These are phyloP conservation scores for Amblyjoppa fuscipennis DNA, from an alignment of 2,888 invertebrate species.

Conservation along the genomic window DNA sequence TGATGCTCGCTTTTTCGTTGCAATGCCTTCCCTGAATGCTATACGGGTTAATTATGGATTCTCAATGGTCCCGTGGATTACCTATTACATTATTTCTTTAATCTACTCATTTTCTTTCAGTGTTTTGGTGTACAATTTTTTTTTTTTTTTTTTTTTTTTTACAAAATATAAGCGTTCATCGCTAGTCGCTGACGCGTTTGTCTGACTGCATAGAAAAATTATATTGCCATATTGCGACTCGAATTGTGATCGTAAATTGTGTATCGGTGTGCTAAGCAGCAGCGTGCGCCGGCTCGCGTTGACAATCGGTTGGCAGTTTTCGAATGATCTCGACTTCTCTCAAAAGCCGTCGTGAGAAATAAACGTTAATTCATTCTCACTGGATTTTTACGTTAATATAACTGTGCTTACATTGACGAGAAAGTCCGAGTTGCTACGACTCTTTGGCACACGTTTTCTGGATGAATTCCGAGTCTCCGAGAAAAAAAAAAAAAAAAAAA, in stretches of 20 bases:
- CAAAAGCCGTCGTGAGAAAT: not conserved
- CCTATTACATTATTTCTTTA: constrained; percentile 12
- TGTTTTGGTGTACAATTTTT: constrained; percentile 23
- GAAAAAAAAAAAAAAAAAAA: not conserved
- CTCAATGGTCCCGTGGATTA: constrained; percentile 5
- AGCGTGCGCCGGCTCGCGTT: not conserved
- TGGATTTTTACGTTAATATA: not conserved
- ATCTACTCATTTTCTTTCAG: not conserved
- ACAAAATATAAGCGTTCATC: constrained; percentile 59
- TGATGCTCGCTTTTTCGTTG: constrained; percentile 46
- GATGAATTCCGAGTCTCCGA: not conserved
- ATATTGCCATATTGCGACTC: not conserved
- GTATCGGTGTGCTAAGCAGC: not conserved
- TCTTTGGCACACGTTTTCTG: constrained; percentile 52
- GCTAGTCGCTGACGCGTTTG: constrained; percentile 29
- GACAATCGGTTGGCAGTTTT: constrained; percentile 7
- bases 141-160: constrained; percentile 5
- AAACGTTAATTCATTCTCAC: not conserved
- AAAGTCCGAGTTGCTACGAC: constrained; percentile 9
- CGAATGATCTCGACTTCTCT: not conserved
- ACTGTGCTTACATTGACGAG: not conserved
- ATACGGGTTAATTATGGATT: not conserved
- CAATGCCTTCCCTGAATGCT: constrained; percentile 16
- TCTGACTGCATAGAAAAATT: constrained; percentile 35
- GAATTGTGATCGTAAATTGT: not conserved